These are phyloP conservation scores for Camponotus pennsylvanicus DNA, from an alignment of 1,140 invertebrate species.

Conservation along the genomic window DNA sequence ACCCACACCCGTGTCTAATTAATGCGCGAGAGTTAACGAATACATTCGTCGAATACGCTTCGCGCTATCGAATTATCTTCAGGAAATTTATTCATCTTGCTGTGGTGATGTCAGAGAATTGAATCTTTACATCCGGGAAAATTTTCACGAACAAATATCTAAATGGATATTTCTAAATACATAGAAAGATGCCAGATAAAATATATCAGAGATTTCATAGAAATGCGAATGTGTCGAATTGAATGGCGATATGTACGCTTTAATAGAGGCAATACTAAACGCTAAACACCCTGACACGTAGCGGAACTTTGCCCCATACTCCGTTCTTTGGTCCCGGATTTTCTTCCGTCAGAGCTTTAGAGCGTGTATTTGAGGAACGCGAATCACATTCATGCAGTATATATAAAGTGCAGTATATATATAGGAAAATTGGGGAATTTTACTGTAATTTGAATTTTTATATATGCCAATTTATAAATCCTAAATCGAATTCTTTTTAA, in stretches of 20 bases:
- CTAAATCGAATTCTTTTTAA: too few species aligned
- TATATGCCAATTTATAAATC: too few species aligned
- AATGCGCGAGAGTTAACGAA: constrained; percentile 26
- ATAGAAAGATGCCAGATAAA: not conserved
- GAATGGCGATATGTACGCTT: constrained; percentile 37
- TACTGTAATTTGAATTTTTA: too few species aligned
- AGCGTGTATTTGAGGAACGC: not conserved
- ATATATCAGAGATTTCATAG: constrained; percentile 3
- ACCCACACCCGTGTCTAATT: constrained; percentile 33
- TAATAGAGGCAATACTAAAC: constrained; percentile 47
- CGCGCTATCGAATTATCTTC: not conserved
- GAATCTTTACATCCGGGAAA: not conserved
- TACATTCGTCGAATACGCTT: not conserved
- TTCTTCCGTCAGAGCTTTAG: constrained; percentile 17
- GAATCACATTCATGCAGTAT: not conserved
- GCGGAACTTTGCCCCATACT: constrained; percentile 75
- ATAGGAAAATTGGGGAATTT: too few species aligned
- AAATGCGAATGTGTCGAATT: constrained; percentile 44
- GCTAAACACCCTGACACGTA: constrained; percentile 73
- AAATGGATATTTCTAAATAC: not conserved
- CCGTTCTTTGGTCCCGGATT: constrained; percentile 1
- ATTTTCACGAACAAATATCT: not conserved
- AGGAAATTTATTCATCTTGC: constrained; percentile 5
- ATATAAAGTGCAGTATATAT: too few species aligned
- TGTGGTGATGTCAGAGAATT: not conserved